Evolutionary conservation across 2,888 invertebrate genomes (phyloP).

Genomic region (Caenorhabditis parvicauda): DNA sequence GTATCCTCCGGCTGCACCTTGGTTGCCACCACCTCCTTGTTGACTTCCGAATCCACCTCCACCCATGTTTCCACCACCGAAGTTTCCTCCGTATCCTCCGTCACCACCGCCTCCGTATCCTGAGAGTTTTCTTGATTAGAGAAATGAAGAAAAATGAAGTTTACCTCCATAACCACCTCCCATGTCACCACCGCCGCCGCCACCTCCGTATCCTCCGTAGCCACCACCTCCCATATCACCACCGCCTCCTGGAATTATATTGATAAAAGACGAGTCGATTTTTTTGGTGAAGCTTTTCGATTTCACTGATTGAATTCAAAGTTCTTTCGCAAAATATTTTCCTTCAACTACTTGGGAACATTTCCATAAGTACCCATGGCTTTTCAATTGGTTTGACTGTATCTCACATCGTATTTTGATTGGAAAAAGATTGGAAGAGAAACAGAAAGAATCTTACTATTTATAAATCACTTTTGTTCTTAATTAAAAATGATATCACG

Average conservation of each 20-base stretch:
- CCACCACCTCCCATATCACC: constrained; percentile 24
- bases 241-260: constrained; percentile 18
- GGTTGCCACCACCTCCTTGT: constrained; percentile 19
- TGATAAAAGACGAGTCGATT: too few species aligned
- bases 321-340: too few species aligned
- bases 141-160: background rate
- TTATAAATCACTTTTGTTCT: too few species aligned
- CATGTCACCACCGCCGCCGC: constrained; percentile 32
- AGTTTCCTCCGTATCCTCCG: constrained; percentile 23
- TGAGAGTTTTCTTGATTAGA: too few species aligned
- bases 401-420: too few species aligned
- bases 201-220: constrained; percentile 26
- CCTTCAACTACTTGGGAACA: background rate
- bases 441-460: background rate
- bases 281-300: too few species aligned
- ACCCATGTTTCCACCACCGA: constrained; percentile 29
- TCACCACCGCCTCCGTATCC: constrained; percentile 17
- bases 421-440: background rate
- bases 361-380: too few species aligned
- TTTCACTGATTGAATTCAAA: too few species aligned
- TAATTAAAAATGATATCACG: too few species aligned
- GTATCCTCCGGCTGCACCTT: constrained; percentile 22
- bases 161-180: constrained; percentile 34
- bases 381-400: too few species aligned
- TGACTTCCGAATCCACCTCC: constrained; percentile 19